A percentile compares a stretch with the other conserved stretches of the same genome.
Evolutionary conservation across 2,797 vertebrate genomes (phyloP).

Genomic region (Catharus ustulatus): DNA sequence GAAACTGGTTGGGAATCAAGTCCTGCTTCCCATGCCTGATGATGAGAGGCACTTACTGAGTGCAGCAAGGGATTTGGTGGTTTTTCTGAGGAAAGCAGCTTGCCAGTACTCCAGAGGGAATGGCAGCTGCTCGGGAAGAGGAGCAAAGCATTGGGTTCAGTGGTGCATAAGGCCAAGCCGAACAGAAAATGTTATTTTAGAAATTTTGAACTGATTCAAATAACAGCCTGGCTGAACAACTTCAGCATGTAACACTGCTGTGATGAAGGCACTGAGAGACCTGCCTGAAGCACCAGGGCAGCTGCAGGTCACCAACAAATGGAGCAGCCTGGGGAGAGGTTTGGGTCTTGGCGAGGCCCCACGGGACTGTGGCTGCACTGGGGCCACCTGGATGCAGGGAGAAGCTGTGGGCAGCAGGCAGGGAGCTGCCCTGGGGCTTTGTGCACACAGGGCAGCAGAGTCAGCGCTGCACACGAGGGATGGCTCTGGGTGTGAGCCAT

Average conservation of each 20-base stretch:
- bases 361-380: neutral
- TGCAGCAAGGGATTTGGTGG: neutral
- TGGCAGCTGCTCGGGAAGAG: neutral
- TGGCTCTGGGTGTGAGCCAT: neutral
- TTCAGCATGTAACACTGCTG: neutral
- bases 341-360: neutral
- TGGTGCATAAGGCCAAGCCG: neutral
- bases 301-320: neutral
- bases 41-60: neutral
- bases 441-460: neutral
- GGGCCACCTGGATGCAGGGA: neutral
- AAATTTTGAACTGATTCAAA: constrained; percentile 5
- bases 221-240: neutral
- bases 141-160: neutral
- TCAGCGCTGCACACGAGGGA: rapidly evolving
- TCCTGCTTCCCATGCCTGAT: neutral
- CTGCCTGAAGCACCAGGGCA: neutral
- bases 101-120: neutral
- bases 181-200: constrained; percentile 26
- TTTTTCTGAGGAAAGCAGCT: constrained; percentile 10
- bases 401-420: neutral
- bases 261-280: neutral
- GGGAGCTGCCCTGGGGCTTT: neutral
- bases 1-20: neutral
- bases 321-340: neutral